Base-by-base conservation (phyloP, 2,797 vertebrate genomes). In the Eupleurogrammus muticus region DNA sequence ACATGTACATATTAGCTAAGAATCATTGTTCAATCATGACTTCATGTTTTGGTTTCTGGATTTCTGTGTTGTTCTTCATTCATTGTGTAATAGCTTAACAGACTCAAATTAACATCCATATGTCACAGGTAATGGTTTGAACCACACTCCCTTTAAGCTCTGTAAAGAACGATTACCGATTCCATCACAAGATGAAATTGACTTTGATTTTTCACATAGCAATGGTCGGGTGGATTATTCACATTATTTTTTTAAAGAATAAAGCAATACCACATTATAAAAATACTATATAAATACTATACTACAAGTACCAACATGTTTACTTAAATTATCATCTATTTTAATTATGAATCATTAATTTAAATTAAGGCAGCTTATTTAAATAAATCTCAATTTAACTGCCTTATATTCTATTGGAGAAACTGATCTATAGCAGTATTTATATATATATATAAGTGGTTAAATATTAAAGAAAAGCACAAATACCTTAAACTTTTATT, bases 21-120 rank as follows among this genome's bases (percentile, higher is more conserved):
- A 83, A 80, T 73, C 75, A 66, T 74, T 67, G 70, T 88, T 89
- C 80, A 87, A 81, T 85, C 80, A 84, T 70, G 58, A 87, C 79
- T 75, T 76, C 71, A 76, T 80, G 81, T 87, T 80, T 79, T 81
- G 53, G 75, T 79, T 85, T 66, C 53, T 51, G 38, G 44, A 50
- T 69, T 50, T 66, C 58, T 50, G 54, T 77, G 51, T 77, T 66
- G 62, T 54, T 59, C 57, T 66, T 64, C 70, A 79, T 66, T 70
- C 70, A 66, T 72, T 81, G 64, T 75, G 79, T 67, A 42, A 63
- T 24, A 55, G 57, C 66, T 50, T 52, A 50, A 60, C 44, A 32
- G 47, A 24, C 51, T 70, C 54, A 78, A 76, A 78, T 83, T 52
- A 79, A 55, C 59, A 58, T 60, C 59, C 57, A 28, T 47, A 47